Conservation (phyloP, 2,888 invertebrate species). For the Lysandra coridon region DNA sequence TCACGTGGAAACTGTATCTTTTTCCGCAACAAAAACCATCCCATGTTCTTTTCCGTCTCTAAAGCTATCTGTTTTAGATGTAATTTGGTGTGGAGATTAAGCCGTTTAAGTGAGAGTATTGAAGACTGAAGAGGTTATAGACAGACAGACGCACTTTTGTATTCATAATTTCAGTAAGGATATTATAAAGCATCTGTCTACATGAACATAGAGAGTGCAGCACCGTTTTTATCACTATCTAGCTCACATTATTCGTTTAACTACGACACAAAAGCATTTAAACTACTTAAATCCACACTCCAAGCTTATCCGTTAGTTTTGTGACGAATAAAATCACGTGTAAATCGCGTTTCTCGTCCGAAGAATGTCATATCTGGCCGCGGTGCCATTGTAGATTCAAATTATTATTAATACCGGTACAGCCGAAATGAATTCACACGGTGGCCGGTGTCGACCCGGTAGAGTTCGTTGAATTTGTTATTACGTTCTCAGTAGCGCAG, state of each 20-base stretch:
- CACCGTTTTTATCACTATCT: neutral
- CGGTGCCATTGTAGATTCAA: constrained; percentile 58
- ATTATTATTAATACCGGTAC: constrained; percentile 67
- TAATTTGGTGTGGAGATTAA: too few species aligned
- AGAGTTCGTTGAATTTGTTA: constrained; percentile 81
- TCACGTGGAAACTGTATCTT: too few species aligned
- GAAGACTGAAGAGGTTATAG: too few species aligned
- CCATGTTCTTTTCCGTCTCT: too few species aligned
- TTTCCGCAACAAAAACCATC: too few species aligned
- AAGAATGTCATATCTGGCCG: constrained; percentile 55
- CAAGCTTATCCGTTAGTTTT: constrained; percentile 1
- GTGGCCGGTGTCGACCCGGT: constrained; percentile 72
- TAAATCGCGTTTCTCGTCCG: constrained; percentile 47
- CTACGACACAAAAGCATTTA: neutral
- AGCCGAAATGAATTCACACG: constrained; percentile 76
- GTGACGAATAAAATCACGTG: constrained; percentile 38
- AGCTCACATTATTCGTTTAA: neutral
- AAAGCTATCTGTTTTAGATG: too few species aligned
- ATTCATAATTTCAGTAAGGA: too few species aligned
- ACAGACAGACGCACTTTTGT: too few species aligned
- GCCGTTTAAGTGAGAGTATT: too few species aligned
- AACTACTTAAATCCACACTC: neutral
- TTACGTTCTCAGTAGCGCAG: constrained; percentile 75
- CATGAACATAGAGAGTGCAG: neutral
- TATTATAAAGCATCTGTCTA: too few species aligned